phyloP scores from a whole-genome alignment of 2,113 vertebrate species.

The Saimiri boliviensis region DNA sequence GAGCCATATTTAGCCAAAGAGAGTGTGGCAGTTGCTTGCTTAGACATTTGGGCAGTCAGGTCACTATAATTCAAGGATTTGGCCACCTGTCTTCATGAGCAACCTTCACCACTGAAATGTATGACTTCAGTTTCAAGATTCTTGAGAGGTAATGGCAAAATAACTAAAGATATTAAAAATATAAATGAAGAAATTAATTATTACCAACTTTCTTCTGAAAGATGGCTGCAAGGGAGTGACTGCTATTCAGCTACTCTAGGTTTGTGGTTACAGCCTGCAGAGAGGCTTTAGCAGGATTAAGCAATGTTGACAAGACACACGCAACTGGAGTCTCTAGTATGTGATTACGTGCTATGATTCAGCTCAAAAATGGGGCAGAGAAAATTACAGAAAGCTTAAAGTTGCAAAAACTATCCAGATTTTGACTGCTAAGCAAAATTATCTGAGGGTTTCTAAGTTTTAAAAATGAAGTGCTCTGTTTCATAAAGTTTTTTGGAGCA shows the following conservation, averaged over 20 bases:
- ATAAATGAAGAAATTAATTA: background rate
- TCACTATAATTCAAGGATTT: background rate
- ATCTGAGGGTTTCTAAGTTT: background rate
- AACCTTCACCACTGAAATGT: background rate
- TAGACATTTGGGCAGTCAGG: rapidly evolving
- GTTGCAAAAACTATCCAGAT: background rate
- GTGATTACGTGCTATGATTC: background rate
- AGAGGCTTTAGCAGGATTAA: background rate
- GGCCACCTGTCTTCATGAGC: background rate
- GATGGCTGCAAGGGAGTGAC: background rate
- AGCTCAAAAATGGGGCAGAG: background rate
- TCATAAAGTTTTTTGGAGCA: background rate
- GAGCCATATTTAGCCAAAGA: background rate
- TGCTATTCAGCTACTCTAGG: background rate
- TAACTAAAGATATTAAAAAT: background rate
- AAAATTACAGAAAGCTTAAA: background rate
- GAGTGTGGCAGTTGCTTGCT: background rate
- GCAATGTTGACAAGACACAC: background rate
- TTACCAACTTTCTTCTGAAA: background rate
- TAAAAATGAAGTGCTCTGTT: background rate
- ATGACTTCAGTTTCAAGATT: background rate
- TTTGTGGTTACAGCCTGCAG: background rate
- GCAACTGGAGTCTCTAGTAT: background rate
- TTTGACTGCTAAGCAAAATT: background rate
- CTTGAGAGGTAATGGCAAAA: background rate